phyloP scores from a whole-genome alignment of 2,113 vertebrate genomes.

The Xenus cinereus region DNA sequence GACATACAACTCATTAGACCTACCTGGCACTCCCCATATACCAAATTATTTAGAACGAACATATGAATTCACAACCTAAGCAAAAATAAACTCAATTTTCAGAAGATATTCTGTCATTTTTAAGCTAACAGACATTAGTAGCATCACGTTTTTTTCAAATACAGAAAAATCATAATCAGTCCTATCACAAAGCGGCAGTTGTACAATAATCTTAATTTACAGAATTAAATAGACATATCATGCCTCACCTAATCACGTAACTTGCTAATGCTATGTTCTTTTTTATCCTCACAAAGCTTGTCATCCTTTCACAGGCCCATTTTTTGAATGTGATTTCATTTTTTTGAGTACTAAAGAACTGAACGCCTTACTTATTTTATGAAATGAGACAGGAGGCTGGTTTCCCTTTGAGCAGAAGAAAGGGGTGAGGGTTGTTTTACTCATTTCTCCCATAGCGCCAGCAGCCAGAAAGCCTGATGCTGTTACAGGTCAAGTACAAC shows the following conservation, averaged over 20 bases:
- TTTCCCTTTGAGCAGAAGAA: not conserved
- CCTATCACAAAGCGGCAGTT: not conserved
- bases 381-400: not conserved
- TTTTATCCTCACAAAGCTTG: not conserved
- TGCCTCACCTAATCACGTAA: not conserved
- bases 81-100: not conserved
- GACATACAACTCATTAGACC: not conserved
- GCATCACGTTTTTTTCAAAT: not conserved
- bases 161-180: not conserved
- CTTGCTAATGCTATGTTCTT: not conserved
- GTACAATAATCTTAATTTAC: not conserved
- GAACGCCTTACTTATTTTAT: constrained; percentile 6
- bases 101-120: not conserved
- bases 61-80: not conserved
- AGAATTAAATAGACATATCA: not conserved
- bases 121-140: not conserved
- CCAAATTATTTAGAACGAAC: not conserved
- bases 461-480: not conserved
- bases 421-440: not conserved
- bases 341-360: not conserved
- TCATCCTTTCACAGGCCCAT: not conserved
- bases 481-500: not conserved
- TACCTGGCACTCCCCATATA: not conserved
- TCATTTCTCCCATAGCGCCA: not conserved
- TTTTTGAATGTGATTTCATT: not conserved